These are phyloP conservation scores for Bufo bufo DNA, from an alignment of 2,113 vertebrate species.

Conservation along the genomic window DNA sequence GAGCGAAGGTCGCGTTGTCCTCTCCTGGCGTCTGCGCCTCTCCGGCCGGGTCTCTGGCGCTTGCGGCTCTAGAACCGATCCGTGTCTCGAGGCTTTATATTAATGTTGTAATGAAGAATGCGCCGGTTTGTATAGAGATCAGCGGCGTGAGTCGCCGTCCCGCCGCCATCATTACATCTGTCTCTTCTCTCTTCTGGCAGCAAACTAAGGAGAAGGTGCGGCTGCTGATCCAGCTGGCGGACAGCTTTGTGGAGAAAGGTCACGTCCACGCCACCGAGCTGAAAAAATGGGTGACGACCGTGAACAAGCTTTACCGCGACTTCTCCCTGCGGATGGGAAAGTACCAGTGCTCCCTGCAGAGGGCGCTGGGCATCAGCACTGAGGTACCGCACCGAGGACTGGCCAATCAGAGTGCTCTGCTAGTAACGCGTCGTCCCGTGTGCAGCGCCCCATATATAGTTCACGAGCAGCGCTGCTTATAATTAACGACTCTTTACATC, in stretches of 20 bases:
- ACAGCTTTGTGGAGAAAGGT: slow-evolving; percentile 95
- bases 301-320: slow-evolving; percentile 94
- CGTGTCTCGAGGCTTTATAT: background rate
- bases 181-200: slow-evolving; percentile 71
- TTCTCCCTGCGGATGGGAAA: slow-evolving; percentile 93
- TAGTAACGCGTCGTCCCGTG: too few relatives aligned
- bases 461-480: background rate
- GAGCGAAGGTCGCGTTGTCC: background rate
- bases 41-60: background rate
- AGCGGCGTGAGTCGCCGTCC: too few relatives aligned
- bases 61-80: background rate
- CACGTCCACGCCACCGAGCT: slow-evolving; percentile 92
- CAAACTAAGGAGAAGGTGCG: slow-evolving; percentile 99
- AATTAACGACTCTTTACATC: background rate
- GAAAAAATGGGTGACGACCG: slow-evolving; percentile 93
- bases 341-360: slow-evolving; percentile 88
- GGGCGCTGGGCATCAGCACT: slow-evolving; percentile 89
- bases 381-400: slow-evolving; percentile 75
- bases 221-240: slow-evolving; percentile 94
- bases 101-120: background rate
- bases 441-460: background rate
- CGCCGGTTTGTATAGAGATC: background rate
- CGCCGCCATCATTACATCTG: background rate
- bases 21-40: background rate
- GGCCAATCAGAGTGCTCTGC: too few relatives aligned